phyloP scores from a whole-genome alignment of 2,797 vertebrate genomes.

The Valencia hispanica region DNA sequence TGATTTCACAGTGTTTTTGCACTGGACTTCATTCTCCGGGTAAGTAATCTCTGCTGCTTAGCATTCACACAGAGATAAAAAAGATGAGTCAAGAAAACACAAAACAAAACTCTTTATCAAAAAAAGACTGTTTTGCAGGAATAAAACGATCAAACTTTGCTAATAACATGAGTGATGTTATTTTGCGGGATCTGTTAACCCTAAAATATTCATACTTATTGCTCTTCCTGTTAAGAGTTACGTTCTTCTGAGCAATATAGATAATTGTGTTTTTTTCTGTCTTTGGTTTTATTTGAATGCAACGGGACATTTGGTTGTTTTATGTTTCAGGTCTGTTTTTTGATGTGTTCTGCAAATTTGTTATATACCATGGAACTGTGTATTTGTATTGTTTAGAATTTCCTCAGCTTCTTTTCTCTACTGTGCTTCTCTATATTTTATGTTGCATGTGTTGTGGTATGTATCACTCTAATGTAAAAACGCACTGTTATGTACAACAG shows the following conservation, averaged over 20 bases:
- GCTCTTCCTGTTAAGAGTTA: not conserved
- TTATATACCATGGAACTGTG: not conserved
- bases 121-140: not conserved
- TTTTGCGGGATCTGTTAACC: conserved; percentile 4
- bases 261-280: conserved; percentile 14
- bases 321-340: not conserved
- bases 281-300: not conserved
- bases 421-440: conserved; percentile 33
- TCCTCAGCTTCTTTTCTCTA: not conserved
- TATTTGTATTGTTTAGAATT: conserved; percentile 4
- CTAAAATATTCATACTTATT: not conserved
- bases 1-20: not conserved
- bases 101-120: not conserved
- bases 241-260: not conserved
- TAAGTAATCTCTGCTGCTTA: not conserved
- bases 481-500: not conserved
- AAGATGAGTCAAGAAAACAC: conserved; percentile 8
- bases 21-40: not conserved
- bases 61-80: not conserved
- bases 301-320: conserved; percentile 2
- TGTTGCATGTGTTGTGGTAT: not conserved
- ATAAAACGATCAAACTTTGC: not conserved
- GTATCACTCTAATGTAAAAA: not conserved
- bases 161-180: conserved; percentile 9
- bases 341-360: not conserved